A percentile compares a stretch with the other conserved stretches of the same genome.
Conservation (phyloP, 2,888 invertebrate species). For the Drosophila siamana region DNA sequence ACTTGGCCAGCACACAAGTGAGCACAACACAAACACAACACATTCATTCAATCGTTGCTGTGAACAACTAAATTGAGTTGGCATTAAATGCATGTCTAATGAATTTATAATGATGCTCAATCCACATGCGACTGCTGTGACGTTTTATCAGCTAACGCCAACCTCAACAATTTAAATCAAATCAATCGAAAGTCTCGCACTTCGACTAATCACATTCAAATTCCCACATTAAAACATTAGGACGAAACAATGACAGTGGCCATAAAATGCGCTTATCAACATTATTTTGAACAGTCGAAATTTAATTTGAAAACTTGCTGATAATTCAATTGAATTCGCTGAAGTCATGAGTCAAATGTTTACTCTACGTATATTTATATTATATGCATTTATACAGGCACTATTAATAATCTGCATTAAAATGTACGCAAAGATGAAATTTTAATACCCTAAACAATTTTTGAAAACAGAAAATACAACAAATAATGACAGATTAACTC, state of each 20-base stretch:
- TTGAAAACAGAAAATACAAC: background rate
- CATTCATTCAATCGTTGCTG: background rate
- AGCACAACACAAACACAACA: background rate
- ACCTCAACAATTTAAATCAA: constrained; percentile 3
- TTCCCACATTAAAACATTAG: constrained; percentile 6
- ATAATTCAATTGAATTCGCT: background rate
- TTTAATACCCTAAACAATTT: background rate
- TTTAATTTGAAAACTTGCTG: background rate
- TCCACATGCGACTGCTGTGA: background rate
- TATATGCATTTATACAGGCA: background rate
- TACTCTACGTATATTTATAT: background rate
- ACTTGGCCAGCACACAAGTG: constrained; percentile 15
- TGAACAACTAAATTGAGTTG: constrained; percentile 3
- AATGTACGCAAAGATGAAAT: too few species aligned
- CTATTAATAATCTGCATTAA: background rate
- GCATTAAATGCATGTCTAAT: constrained; percentile 15
- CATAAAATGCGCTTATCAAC: constrained; percentile 1
- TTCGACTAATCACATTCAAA: constrained; percentile 10
- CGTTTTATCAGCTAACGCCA: background rate
- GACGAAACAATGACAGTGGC: background rate
- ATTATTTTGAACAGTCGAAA: background rate
- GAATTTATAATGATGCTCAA: constrained; percentile 15
- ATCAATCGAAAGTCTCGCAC: constrained; percentile 4
- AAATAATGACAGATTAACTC: too few species aligned
- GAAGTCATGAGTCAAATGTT: background rate